Base-by-base conservation (phyloP, 2,113 vertebrate genomes). In the Gallinago jamesoni region DNA sequence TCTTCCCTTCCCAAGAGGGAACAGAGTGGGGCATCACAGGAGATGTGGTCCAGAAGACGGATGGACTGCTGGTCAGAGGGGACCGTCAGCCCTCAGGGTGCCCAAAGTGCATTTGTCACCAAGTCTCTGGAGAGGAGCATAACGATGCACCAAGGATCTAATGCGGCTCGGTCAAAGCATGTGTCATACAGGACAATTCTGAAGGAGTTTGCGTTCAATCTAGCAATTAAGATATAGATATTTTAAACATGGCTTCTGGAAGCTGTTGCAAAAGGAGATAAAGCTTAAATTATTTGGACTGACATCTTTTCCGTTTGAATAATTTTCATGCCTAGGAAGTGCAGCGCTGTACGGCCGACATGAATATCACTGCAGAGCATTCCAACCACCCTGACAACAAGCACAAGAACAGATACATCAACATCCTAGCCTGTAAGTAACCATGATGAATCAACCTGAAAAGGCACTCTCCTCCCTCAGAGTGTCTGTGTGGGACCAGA, bases 361-460 rank as follows among this genome's bases (percentile, higher is more conserved):
- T 99, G 98, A 99, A 99, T 98, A 99, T 99, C 97, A 99, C 99
- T 23, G 99, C 99, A n/a, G 99, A 99, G 97, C 99, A 99, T 96
- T 99, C 99, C 96, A 99, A 99, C 97, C 99, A 99, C 95, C 99
- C 98, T 2, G 99, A 99, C 97, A 99, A 99, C 98, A 99, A 99
- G 99, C 99, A 99, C 98, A 99, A 99, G 98, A 99, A 99, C 99
- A 98, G 99, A 99, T 99, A 99, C 98, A 99, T 99, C 98, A 99
- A 99, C 98, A 99, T 99, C 93, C 98, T 99, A 94, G 99, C 99
- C 96, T 99, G 99, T 99, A 98, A 99, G 99, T 96, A 78, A 87
- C 84, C 87, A 55, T 23, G 55, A 8, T 22, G 80, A 78, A 90
- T 86, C 76, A 56, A 23, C 67, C 79, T 33, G 17, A 66, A 57